Evolutionary conservation across 2,797 vertebrate species (phyloP), one percentile per base, ranked within the genome.

Genomic region (Cynodonichthys magdalenae): DNA sequence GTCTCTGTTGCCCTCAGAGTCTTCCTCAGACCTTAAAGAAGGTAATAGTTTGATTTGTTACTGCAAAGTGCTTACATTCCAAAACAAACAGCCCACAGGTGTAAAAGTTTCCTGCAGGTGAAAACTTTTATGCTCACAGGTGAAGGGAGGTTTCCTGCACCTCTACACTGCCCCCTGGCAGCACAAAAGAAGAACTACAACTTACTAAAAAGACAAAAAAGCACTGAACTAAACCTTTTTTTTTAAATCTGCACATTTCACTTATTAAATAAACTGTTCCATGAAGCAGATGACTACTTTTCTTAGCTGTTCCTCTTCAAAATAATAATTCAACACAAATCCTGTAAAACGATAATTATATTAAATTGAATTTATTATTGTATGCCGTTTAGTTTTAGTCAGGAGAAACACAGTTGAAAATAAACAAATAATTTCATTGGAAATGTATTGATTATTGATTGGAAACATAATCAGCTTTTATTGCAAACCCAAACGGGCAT

Each of bases 1-100:
- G 87, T 97, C 96, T 73, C 95, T 86, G 2, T 95, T 92, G 68
- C 95, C 95, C 78, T 98, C 92, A 48, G 92, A 89, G 84, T 94
- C 92, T 72, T 94, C 93, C 74, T 93, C 92, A 49, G 93, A 92
- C 87, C 93, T 94, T 63, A 27, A 51, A 80, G 34, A 55, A 20
- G 77, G 15, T 74, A 44, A 81, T 36, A 69, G 39, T 15, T 63
- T 59, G 41, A 77, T 39, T 67, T 55, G 48, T 19, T 66, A 59
- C 36, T 66, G 51, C 45, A 46, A 48, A 45, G 66, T 52, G 36
- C 53, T 67, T 14, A 11, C 49, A 62, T 68, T 45, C 75, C 18
- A 51, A 3, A 63, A 36, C 19, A 68, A 69, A 72, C 9, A 53
- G 36, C 53, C 18, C 49, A 44, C 18, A 55, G 28, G 53, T 53